phyloP scores from a whole-genome alignment of 64 coral and sea anemone species.

The Dendrophyllia cribrosa region DNA sequence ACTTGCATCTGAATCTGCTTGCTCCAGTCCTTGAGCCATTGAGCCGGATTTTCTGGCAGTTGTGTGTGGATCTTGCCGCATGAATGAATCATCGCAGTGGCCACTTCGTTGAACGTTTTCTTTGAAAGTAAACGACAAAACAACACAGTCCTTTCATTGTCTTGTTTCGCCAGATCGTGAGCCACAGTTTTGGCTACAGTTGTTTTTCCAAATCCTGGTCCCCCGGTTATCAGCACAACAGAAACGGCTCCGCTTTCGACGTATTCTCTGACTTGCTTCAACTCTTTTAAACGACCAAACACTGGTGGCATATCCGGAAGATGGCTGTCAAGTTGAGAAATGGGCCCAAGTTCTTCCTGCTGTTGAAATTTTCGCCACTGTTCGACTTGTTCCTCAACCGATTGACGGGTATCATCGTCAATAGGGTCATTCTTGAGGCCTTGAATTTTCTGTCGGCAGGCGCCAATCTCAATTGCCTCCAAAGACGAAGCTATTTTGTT shows the following conservation, averaged over 20 bases:
- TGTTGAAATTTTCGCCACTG: too few species aligned
- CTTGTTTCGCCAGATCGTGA: not conserved
- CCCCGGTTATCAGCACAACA: slow-evolving; percentile 39
- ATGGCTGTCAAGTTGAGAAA: too few species aligned
- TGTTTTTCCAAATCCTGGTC: slow-evolving; percentile 53
- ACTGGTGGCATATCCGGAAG: not conserved
- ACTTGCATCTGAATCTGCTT: not conserved
- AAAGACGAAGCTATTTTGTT: too few species aligned
- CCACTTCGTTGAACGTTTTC: slow-evolving; percentile 22
- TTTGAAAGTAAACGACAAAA: slow-evolving; percentile 25
- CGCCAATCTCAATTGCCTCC: too few species aligned
- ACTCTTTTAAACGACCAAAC: slow-evolving; percentile 23
- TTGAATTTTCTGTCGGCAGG: too few species aligned
- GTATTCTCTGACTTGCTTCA: not conserved
- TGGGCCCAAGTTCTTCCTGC: too few species aligned
- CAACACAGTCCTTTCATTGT: slow-evolving; percentile 3
- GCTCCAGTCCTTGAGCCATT: slow-evolving; percentile 46
- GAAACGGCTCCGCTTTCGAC: not conserved
- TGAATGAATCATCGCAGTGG: slow-evolving; percentile 17
- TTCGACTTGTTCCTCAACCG: too few species aligned
- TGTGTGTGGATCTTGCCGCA: slow-evolving; percentile 25
- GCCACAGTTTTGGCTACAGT: slow-evolving; percentile 41
- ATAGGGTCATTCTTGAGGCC: too few species aligned
- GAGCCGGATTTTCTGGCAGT: not conserved
- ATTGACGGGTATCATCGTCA: too few species aligned